Evolutionary conservation across 2,113 vertebrate genomes (phyloP), one percentile per base, ranked within the genome.

Genomic region (Cynoglossus semilaevis): DNA sequence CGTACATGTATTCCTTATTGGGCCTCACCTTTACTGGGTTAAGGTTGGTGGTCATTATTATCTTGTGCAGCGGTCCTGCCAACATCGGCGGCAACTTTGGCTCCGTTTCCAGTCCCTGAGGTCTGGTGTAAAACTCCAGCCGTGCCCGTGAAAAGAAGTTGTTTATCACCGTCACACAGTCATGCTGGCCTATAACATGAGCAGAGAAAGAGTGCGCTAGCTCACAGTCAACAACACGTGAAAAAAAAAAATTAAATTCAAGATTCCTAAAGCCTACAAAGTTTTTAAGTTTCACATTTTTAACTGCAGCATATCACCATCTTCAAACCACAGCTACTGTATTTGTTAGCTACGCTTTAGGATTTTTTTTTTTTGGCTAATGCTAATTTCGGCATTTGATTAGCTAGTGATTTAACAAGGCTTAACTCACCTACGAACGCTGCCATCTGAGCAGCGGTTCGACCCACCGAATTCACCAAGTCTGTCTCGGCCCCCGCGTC

Each of bases 371-470:
- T n/a, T n/a, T n/a, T n/a, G n/a, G n/a, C n/a, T n/a, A n/a, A n/a
- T n/a, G n/a, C n/a, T n/a, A n/a, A n/a, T n/a, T n/a, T n/a, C n/a
- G n/a, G n/a, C n/a, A n/a, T n/a, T n/a, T n/a, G n/a, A n/a, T n/a
- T n/a, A n/a, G n/a, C n/a, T n/a, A n/a, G n/a, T n/a, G n/a, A n/a
- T n/a, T n/a, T n/a, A n/a, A n/a, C n/a, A n/a, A n/a, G n/a, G n/a
- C 15, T n/a, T 13, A n/a, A 18, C 73, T 63, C 85, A 98, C 95
- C 95, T 22, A 97, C 95, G 77, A 98, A 98, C 17, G 96, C 96
- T 58, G 96, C 95, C 96, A 98, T 98, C 83, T 98, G 96, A 80
- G 96, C 93, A 16, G 96, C 96, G 15, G 96, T 96, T 55, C 96
- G 93, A 49, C 96, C 95, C 4, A 98, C 95, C 0, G 96, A 97